phyloP scores from a whole-genome alignment of 2,888 invertebrate genomes.

The Catocala sponsa region DNA sequence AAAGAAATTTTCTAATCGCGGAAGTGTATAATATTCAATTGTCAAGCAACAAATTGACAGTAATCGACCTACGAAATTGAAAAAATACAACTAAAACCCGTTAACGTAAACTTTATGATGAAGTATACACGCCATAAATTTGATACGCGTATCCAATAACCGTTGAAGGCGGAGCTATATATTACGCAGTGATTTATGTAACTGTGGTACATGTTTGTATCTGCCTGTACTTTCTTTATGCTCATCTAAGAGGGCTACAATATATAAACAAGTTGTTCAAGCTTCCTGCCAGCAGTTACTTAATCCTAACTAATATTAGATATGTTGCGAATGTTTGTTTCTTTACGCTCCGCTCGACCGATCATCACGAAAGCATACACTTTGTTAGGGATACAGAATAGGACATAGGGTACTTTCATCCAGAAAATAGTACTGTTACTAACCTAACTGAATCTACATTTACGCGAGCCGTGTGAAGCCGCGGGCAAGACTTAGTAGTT shows the following conservation, averaged over 20 bases:
- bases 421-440: no score
- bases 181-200: conserved; percentile 34
- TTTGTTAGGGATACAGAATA: no score
- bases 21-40: conserved; percentile 23
- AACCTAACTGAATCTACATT: no score
- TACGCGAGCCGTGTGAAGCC: no score
- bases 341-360: no score
- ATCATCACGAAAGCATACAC: no score
- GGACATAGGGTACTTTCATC: no score
- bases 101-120: conserved; percentile 21
- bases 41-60: conserved; percentile 3
- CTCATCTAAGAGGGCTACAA: neutral
- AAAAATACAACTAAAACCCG: conserved; percentile 18
- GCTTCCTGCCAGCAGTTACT: no score
- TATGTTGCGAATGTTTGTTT: no score
- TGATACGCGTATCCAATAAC: conserved; percentile 22
- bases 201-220: conserved; percentile 7
- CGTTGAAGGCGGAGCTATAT: conserved; percentile 28
- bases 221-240: neutral
- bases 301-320: no score
- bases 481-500: no score
- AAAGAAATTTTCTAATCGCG: conserved; percentile 20
- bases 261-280: neutral
- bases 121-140: conserved; percentile 5
- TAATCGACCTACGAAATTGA: conserved; percentile 23